Evolutionary conservation across 1,140 invertebrate species (phyloP), one percentile per base, ranked within the genome.

Genomic region (Linepithema humile): DNA sequence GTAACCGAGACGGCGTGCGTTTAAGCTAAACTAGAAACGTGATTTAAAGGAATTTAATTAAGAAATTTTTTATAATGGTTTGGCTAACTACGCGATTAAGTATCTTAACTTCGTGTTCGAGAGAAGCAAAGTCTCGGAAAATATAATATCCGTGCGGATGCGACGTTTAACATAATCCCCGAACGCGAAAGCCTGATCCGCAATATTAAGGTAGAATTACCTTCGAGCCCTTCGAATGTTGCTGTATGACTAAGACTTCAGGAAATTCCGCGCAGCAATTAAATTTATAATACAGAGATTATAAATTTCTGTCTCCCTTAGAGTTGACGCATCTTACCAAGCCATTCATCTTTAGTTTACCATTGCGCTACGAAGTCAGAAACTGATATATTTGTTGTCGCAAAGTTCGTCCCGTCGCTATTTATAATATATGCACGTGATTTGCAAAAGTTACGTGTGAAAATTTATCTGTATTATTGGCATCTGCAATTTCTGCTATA

Each of bases 201-300:
- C 43, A 10, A 78, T 69, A 55, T 69, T 53, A 53, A 32, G 26
- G 32, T 60, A 40, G 26, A 75, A 75, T 75, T 45, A 75, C 5
- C 35, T n/a, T n/a, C n/a, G 45, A 40, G 23, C 29, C 17, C 45
- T 78, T 69, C 29, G 40, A 69, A 40, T 40, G 48, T 67, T 38
- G 12, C 15, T 6, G 32, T 53, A 67, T 32, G 57, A 62, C 26
- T n/a, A 59, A 40, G 20, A 32, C 15, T 26, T n/a, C 9, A 7
- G 53, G 38, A 74, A 64, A 77, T 74, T 59, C 12, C 40, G 20
- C 12, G n/a, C 59, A 3, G 26, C 29, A 77, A 77, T 77, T 77
- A 65, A 77, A 77, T 77, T 64, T 20, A 50, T 65, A 77, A 65
- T 65, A 38, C 20, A 15, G 59, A 77, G 73, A 77, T 77, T 77